Evolutionary conservation across 2,888 invertebrate species (phyloP), one percentile per base, ranked within the genome.

Genomic region (Plagodis pulveraria): DNA sequence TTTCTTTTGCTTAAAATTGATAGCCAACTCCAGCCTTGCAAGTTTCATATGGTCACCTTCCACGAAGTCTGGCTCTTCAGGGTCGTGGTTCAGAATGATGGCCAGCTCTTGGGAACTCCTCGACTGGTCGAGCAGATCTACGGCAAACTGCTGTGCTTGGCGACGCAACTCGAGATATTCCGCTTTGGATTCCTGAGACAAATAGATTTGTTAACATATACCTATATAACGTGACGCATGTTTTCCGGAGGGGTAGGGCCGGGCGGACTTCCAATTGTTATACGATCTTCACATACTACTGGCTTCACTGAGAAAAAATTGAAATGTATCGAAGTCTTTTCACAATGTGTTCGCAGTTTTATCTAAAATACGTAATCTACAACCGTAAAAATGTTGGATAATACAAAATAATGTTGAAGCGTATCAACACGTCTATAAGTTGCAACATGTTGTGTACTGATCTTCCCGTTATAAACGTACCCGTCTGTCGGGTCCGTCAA

Each of bases 1-100:
- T 95, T 96, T 96, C 87, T 99, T 99, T 86, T 99, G 99, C 78
- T 98, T 98, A 81, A 97, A 98, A 75, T 96, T 95, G 62, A 99
- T 98, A 0, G 99, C 99, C 63, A 98, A 91, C 77, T 98, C 98
- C 52, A 99, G 91, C 50, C 98, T 93, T 0, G 97, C 96, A 49
- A 99, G 90, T 73, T 96, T 95, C 96, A 97, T 97, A 65, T 96
- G 96, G 68, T 97, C 97, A 0, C 96, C 97, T 4, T 95, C 95
- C 66, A 96, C 95, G 76, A 96, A 96, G 0, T 95, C 94, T 0
- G 95, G 94, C 61, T 94, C 93, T 2, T 96, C 95, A 0, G 95
- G 97, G 81, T 98, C 98, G 77, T 99, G 97, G 88, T 99, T 99
- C 22, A 99, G 94, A 62, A 99, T 96, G 49, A 98, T 96, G 63